phyloP scores from a whole-genome alignment of 2,797 vertebrate species.

The Acrossocheilus fasciatus region DNA sequence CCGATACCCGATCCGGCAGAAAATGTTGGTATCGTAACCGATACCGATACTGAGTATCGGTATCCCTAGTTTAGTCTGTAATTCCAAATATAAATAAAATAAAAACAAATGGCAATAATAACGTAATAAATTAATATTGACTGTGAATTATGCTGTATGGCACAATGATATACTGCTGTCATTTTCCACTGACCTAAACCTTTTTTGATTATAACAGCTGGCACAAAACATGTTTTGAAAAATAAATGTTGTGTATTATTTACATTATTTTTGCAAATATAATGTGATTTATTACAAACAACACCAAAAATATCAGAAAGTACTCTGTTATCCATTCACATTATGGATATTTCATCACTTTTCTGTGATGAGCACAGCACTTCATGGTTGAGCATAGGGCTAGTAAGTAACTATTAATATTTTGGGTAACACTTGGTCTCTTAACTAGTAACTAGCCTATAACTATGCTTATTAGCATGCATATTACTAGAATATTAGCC shows the following conservation, averaged over 20 bases:
- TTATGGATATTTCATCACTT: not conserved
- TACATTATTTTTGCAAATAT: not conserved
- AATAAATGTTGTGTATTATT: not conserved
- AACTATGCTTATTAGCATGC: no score
- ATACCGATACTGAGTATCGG: no score
- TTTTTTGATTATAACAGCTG: not conserved
- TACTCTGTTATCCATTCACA: not conserved
- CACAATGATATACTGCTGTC: not conserved
- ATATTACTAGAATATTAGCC: no score
- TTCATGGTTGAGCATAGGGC: not conserved
- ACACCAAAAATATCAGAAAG: not conserved
- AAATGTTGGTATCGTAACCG: not conserved
- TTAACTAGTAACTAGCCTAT: no score
- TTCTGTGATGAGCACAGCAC: not conserved
- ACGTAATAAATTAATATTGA: not conserved
- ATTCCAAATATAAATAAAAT: no score
- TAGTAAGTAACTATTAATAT: not conserved
- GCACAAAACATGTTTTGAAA: not conserved
- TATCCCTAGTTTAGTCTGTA: no score
- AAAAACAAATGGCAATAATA: no score
- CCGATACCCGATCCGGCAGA: not conserved
- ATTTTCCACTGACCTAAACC: not conserved
- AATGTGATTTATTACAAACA: not conserved
- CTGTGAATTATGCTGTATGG: not conserved
- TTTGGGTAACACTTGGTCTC: not conserved